Evolutionary conservation across 2,888 invertebrate genomes (phyloP), one percentile per base, ranked within the genome.

Genomic region (Liopterus haemorrhoidalis): DNA sequence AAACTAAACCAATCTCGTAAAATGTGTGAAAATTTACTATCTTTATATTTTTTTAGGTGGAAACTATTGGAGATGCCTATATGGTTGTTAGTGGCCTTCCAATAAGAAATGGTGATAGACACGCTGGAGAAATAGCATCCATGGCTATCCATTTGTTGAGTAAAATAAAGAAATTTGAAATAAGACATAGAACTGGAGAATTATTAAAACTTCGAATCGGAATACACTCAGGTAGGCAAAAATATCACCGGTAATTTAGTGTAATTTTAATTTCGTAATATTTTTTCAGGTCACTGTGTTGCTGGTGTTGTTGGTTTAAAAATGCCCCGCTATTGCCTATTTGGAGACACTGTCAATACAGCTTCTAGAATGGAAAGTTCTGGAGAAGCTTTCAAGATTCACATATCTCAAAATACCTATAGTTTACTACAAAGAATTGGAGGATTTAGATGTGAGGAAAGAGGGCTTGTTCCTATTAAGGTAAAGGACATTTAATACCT

Each of bases 241-340:
- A n/a, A n/a, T n/a, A n/a, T n/a, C n/a, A n/a, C n/a, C n/a, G 11
- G 11, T 24, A 31, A 28, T 24, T 28, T 6, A n/a, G 4, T 9
- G 5, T 40, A 11, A 27, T 18, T 19, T 27, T 15, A 39, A 12
- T 9, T 39, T 3, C 19, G 15, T 16, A 22, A 9, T 9, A 27
- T 22, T 32, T 27, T 51, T 44, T 8, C 69, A 66, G 83, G 84
- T 0, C 82, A 81, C 44, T 85, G 85, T 61, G 85, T 85, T 1
- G 87, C 87, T 1, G 88, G 89, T 2, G 87, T 89, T 4, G 87
- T 89, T 0, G 87, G 88, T 0, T 70, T 82, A 20, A 82, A 84
- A 68, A 87, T 88, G 87, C 87, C 88, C 0, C 71, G 86, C 1
- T 88, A 87, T 65, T 88, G 88, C 55, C 70, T 88, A 0, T 88